Percentiles rank a stretch among this genome's conserved stretches.
These are phyloP conservation scores for Darevskia nairensis DNA, from an alignment of 2,797 vertebrate species.

Conservation along the genomic window DNA sequence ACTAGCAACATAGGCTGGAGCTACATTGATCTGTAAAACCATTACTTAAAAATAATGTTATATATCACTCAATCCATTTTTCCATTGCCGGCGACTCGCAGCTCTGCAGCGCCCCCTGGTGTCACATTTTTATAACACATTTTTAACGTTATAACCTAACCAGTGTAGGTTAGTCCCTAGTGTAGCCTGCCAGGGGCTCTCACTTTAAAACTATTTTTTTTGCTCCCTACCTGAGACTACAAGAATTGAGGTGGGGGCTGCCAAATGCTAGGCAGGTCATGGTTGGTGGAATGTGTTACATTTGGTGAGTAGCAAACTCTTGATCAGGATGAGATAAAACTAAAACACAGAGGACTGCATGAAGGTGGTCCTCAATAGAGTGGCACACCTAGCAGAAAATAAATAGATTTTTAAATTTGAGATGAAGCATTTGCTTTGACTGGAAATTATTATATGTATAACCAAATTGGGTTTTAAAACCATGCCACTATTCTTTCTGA, in stretches of 20 bases:
- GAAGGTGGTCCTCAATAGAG: constrained; percentile 27
- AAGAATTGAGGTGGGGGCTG: background rate
- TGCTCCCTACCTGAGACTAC: background rate
- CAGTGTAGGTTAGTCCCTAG: no score
- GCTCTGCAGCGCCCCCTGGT: no score
- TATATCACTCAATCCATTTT: no score
- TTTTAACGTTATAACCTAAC: no score
- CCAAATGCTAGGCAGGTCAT: background rate
- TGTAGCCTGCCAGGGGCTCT: background rate
- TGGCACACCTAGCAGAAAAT: constrained; percentile 2
- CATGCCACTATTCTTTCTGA: constrained; percentile 41
- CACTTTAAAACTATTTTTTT: background rate
- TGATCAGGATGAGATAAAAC: background rate
- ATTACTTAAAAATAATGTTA: no score
- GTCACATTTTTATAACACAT: no score
- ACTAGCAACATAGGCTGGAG: background rate
- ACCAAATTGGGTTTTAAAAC: constrained; percentile 43
- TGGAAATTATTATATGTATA: constrained; percentile 15
- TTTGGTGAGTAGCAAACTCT: background rate
- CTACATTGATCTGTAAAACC: no score
- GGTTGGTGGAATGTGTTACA: background rate
- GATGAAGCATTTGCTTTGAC: background rate
- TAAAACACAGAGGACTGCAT: background rate
- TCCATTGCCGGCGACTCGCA: no score
- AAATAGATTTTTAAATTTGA: constrained; percentile 10